A percentile compares a stretch with the other conserved stretches of the same genome.
Evolutionary conservation across 2,797 vertebrate genomes (phyloP).

Genomic region (Microchirus variegatus): DNA sequence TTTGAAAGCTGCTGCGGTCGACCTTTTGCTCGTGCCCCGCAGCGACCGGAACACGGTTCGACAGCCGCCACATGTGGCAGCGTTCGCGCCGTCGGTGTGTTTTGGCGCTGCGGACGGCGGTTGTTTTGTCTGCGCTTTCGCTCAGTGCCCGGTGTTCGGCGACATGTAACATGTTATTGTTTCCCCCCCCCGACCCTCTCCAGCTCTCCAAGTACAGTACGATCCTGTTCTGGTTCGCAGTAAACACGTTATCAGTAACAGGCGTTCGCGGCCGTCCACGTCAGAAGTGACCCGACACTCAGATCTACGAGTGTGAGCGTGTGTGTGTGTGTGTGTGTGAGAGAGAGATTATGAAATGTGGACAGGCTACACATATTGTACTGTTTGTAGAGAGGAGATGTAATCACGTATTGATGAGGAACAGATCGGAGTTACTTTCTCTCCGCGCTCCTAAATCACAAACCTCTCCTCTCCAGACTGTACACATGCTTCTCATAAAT

Average conservation of each 20-base stretch:
- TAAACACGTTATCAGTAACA: slow-evolving; percentile 43
- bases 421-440: slow-evolving; percentile 29
- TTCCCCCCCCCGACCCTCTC: not conserved
- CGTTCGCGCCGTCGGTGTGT: slow-evolving; percentile 54
- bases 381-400: slow-evolving; percentile 34
- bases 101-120: slow-evolving; percentile 33
- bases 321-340: not conserved
- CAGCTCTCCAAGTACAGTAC: slow-evolving; percentile 30
- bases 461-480: slow-evolving; percentile 30
- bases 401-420: slow-evolving; percentile 46
- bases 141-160: not conserved
- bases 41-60: not conserved
- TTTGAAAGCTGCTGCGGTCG: slow-evolving; percentile 45
- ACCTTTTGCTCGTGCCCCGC: slow-evolving; percentile 12
- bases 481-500: slow-evolving; percentile 49
- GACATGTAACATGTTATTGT: not conserved
- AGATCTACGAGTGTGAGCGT: slow-evolving; percentile 3
- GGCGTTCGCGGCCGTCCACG: slow-evolving; percentile 33
- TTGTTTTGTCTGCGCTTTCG: slow-evolving; percentile 50
- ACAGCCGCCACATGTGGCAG: slow-evolving; percentile 56
- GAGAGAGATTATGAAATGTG: slow-evolving; percentile 36
- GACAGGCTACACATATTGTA: slow-evolving; percentile 2
- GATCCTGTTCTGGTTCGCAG: slow-evolving; percentile 40
- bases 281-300: slow-evolving; percentile 22
- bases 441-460: slow-evolving; percentile 31